A percentile compares a stretch with the other conserved stretches of the same genome.
These are phyloP conservation scores for Caenorhabditis sp. DNA, from an alignment of 2,888 invertebrate species.

Conservation along the genomic window DNA sequence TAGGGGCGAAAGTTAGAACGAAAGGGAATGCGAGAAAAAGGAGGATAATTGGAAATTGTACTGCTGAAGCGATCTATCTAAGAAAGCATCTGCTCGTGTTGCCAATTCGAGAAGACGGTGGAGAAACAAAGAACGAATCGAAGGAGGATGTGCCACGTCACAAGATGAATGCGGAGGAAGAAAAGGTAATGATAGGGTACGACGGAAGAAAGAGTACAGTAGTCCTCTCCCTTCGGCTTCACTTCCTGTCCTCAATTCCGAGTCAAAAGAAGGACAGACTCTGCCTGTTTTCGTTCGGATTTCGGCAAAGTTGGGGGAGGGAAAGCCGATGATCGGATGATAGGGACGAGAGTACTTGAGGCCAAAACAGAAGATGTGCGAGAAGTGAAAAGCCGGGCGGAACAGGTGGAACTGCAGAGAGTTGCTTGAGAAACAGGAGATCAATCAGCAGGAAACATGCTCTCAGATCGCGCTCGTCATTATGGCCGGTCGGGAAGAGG, in stretches of 20 bases:
- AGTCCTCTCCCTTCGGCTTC: too few species aligned
- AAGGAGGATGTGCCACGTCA: slow-evolving; percentile 2
- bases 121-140: slow-evolving; percentile 9
- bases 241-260: too few species aligned
- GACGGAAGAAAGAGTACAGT: too few species aligned
- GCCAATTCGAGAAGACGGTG: slow-evolving; percentile 4
- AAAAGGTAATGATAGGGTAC: slow-evolving; percentile 12
- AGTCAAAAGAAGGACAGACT: too few species aligned
- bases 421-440: background rate
- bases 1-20: too few species aligned
- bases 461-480: background rate
- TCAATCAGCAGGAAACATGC: background rate
- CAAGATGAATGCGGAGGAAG: background rate
- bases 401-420: background rate
- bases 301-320: too few species aligned
- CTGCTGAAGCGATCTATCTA: slow-evolving; percentile 8
- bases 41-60: slow-evolving; percentile 32
- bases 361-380: background rate
- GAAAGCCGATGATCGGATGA: slow-evolving; percentile 3
- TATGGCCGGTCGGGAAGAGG: slow-evolving; percentile 9
- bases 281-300: too few species aligned
- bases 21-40: too few species aligned
- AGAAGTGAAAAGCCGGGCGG: background rate
- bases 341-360: background rate
- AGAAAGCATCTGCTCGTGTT: slow-evolving; percentile 34